Percentiles rank a stretch among this genome's conserved stretches.
These are phyloP conservation scores for Diprion similis DNA, from an alignment of 1,140 invertebrate species.

Conservation along the genomic window DNA sequence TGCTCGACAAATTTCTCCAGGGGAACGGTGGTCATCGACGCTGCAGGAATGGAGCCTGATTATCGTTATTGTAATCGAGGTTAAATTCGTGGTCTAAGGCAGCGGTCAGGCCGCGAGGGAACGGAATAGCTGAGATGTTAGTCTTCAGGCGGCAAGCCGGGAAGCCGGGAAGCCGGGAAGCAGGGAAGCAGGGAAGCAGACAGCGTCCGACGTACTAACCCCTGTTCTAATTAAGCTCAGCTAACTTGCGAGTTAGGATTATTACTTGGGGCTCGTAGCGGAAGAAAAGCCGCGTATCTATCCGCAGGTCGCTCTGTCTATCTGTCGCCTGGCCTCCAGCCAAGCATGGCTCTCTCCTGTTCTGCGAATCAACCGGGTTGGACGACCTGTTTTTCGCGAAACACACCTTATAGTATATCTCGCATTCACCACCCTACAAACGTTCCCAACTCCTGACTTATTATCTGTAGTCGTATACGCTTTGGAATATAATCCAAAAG, in stretches of 20 bases:
- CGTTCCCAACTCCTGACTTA: too few species aligned
- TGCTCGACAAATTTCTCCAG: too few species aligned
- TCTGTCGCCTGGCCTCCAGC: slow-evolving; percentile 36
- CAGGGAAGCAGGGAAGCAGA: neutral
- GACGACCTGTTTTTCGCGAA: neutral
- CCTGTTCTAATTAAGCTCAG: slow-evolving; percentile 56
- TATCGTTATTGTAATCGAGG: neutral
- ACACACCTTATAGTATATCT: neutral
- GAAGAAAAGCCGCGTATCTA: slow-evolving; percentile 37
- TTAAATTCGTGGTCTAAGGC: neutral
- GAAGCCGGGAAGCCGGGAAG: slow-evolving; percentile 31
- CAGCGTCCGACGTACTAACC: slow-evolving; percentile 31
- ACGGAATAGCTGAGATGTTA: slow-evolving; percentile 46
- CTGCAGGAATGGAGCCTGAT: neutral
- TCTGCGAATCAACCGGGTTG: neutral
- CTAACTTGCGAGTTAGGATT: slow-evolving; percentile 59
- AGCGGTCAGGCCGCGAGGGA: slow-evolving; percentile 10
- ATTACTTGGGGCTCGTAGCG: slow-evolving; percentile 45
- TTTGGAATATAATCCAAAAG: too few species aligned
- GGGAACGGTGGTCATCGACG: neutral
- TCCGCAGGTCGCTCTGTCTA: neutral
- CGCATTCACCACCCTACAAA: too few species aligned
- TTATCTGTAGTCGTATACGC: too few species aligned
- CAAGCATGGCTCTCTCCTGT: slow-evolving; percentile 29
- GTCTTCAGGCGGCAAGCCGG: slow-evolving; percentile 37